Evolutionary conservation across 1,140 invertebrate species (phyloP).

Genomic region (Hyposmocoma kahamanoa): DNA sequence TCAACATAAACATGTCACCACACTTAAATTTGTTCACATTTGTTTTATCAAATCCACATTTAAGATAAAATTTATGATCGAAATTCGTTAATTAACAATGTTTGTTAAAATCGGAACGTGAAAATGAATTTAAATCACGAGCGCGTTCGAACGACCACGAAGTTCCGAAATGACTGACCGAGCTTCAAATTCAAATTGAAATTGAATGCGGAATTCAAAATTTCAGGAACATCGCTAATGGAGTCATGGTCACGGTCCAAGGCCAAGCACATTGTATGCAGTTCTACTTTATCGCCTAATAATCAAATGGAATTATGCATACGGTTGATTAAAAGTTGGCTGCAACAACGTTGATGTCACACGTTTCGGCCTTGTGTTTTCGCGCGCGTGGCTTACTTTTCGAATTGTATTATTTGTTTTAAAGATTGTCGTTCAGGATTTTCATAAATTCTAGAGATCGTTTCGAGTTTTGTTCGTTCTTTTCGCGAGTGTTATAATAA

Average conservation of each 20-base stretch:
- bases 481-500: conserved; percentile 24
- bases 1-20: conserved; percentile 20
- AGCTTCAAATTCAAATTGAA: conserved; percentile 14
- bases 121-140: not conserved
- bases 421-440: conserved; percentile 8
- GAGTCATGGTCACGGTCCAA: conserved; percentile 37
- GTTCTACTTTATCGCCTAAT: conserved; percentile 35
- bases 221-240: conserved; percentile 32
- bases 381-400: conserved; percentile 16
- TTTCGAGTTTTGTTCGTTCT: conserved; percentile 49
- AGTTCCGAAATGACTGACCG: conserved; percentile 5
- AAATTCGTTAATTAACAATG: conserved; percentile 11
- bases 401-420: conserved; percentile 22
- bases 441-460: conserved; percentile 38
- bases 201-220: conserved; percentile 33
- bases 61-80: conserved; percentile 4
- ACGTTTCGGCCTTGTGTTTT: conserved; percentile 8
- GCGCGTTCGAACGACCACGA: conserved; percentile 1
- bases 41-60: no score
- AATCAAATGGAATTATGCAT: conserved; percentile 49
- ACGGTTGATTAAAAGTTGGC: conserved; percentile 20
- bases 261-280: conserved; percentile 36
- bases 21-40: no score
- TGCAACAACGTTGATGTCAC: conserved; percentile 29
- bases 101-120: not conserved